Base-by-base conservation (phyloP, 1,140 invertebrate genomes). In the Tetramorium alpestre region DNA sequence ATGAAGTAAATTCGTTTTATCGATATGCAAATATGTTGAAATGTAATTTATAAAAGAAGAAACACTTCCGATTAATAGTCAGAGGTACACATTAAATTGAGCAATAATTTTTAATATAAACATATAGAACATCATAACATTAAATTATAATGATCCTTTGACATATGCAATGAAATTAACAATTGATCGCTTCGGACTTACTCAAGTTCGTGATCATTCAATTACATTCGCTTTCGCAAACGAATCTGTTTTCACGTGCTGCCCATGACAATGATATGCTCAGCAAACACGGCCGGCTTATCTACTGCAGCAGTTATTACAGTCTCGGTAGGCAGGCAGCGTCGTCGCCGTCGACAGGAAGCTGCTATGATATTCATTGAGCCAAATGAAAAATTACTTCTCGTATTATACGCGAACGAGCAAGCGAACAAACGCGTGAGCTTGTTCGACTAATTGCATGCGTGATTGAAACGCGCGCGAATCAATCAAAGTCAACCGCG, bases 351-450 rank as follows among this genome's bases (percentile, higher is more conserved):
- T 47, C 41, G 54, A 54, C 80, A 84, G 80, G 80, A 84, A 84
- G 41, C 69, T 25, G n/a, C 69, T 22, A 75, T 84, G 54, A 84
- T 75, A 56, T 84, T 75, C 69, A 84, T 84, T 84, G 80, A 75
- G 69, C 54, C 69, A 84, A 84, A 84, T 84, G 80, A 73, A 84
- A 84, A 84, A 84, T 84, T 84, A 75, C 80, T 49, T 75, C 54
- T 75, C 38, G 28, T 49, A 75, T 84, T 84, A 75, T 75, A 51
- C 80, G 44, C 80, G 54, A 62, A 18, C 51, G 16, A 38, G 41
- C 41, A 6, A 25, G 78, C 65, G 25, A 67, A 25, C 47, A 44
- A 70, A 56, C 65, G 65, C 65, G 78, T 28, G 44, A 54, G 67
- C 54, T n/a, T 60, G 44, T 73, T 58, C 38, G 69, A 73, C 67